Evolutionary conservation across 2,113 vertebrate species (phyloP).

Genomic region (Toxotes chatareus): DNA sequence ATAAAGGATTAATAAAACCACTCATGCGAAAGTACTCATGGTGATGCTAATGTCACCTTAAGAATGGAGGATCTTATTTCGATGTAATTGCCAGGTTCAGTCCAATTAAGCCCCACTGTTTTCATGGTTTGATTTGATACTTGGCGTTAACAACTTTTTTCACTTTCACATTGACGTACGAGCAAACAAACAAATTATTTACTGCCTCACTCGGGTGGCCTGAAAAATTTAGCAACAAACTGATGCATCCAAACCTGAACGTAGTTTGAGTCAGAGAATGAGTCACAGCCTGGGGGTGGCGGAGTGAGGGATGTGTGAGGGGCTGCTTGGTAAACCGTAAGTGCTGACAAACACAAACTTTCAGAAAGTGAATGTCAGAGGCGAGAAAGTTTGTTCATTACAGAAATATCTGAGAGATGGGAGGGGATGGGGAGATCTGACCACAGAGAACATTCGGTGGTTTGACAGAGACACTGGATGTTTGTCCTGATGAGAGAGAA

Average conservation of each 20-base stretch:
- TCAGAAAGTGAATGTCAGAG: conserved; percentile 33
- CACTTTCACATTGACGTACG: background rate
- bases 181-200: background rate
- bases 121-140: too few relatives aligned
- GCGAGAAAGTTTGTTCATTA: conserved; percentile 56
- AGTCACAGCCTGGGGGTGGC: conserved; percentile 20
- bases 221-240: background rate
- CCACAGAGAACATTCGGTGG: conserved; percentile 66
- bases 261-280: conserved; percentile 3
- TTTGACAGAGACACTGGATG: conserved; percentile 43
- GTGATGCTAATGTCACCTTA: too few relatives aligned
- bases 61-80: too few relatives aligned
- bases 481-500: conserved; percentile 51
- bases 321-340: conserved; percentile 33
- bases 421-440: conserved; percentile 31
- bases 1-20: background rate
- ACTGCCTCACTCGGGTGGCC: background rate
- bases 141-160: too few relatives aligned
- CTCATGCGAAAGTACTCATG: too few relatives aligned
- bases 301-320: too few relatives aligned
- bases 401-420: conserved; percentile 60
- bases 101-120: too few relatives aligned
- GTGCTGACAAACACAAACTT: conserved; percentile 42
- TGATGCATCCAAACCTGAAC: conserved; percentile 20
- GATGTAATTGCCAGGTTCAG: too few relatives aligned